Evolutionary conservation across 2,888 invertebrate genomes (phyloP).

Genomic region (Aspidiotus rigidus): DNA sequence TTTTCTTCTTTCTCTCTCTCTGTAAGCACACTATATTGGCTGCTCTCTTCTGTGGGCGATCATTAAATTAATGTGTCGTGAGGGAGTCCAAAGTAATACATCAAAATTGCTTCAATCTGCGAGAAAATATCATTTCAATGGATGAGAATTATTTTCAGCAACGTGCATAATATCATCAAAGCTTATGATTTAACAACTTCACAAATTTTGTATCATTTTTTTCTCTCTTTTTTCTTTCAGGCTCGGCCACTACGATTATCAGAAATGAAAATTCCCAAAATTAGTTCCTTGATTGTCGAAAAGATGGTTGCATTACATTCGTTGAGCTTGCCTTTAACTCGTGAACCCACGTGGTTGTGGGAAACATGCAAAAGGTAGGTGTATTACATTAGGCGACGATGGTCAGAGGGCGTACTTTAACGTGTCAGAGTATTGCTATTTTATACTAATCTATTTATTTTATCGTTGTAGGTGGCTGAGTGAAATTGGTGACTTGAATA

Average conservation of each 20-base stretch:
- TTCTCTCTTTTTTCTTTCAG: constrained; percentile 46
- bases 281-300: constrained; percentile 78
- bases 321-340: constrained; percentile 88
- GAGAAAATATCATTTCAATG: too few relatives aligned
- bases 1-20: too few relatives aligned
- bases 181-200: too few relatives aligned
- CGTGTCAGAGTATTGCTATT: not conserved
- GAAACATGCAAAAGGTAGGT: constrained; percentile 68
- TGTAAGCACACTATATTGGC: too few relatives aligned
- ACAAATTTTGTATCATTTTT: not conserved
- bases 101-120: too few relatives aligned
- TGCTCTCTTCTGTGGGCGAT: too few relatives aligned
- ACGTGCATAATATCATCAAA: too few relatives aligned
- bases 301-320: constrained; percentile 89
- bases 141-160: too few relatives aligned
- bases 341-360: constrained; percentile 92
- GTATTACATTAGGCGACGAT: not conserved
- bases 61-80: too few relatives aligned
- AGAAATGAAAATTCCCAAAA: constrained; percentile 68
- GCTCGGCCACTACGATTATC: constrained; percentile 73
- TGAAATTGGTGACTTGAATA: constrained; percentile 29
- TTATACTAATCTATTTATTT: not conserved
- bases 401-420: not conserved
- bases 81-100: too few relatives aligned
- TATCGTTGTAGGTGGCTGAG: constrained; percentile 39